phyloP scores from a whole-genome alignment of 2,113 vertebrate genomes.

The Neopipo cinnamomea region DNA sequence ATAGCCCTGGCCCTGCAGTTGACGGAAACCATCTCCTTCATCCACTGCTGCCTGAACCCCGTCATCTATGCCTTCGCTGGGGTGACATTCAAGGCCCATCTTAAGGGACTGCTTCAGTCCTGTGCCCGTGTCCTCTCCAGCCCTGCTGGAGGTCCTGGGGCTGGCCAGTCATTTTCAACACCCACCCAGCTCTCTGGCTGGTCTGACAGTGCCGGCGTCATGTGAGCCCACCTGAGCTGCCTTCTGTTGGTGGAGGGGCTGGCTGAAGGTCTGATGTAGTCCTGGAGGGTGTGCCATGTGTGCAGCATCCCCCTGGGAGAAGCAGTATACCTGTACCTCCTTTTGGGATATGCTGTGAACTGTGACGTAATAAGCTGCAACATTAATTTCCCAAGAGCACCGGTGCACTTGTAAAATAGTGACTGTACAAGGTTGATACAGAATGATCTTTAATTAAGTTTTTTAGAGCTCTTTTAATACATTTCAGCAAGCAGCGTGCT shows the following conservation, averaged over 20 bases:
- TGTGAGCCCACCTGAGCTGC: neutral
- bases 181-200: neutral
- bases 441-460: neutral
- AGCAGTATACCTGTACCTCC: neutral
- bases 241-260: neutral
- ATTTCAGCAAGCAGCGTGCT: neutral
- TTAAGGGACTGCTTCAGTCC: slow-evolving; percentile 52
- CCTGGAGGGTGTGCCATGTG: neutral
- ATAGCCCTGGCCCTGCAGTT: slow-evolving; percentile 52
- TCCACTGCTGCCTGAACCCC: slow-evolving; percentile 85
- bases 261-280: neutral
- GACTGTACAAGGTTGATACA: neutral
- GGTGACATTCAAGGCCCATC: slow-evolving; percentile 78
- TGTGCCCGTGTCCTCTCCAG: neutral
- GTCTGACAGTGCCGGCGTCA: neutral
- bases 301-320: neutral
- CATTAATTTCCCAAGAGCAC: neutral
- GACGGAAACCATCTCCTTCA: slow-evolving; percentile 78
- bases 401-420: fast-evolving
- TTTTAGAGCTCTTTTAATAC: neutral
- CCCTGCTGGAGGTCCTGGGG: neutral
- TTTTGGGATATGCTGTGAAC: neutral
- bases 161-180: neutral
- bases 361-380: fast-evolving
- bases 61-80: slow-evolving; percentile 85